Evolutionary conservation across 2,113 vertebrate species (phyloP), one percentile per base, ranked within the genome.

Genomic region (Pseudopipra pipra): DNA sequence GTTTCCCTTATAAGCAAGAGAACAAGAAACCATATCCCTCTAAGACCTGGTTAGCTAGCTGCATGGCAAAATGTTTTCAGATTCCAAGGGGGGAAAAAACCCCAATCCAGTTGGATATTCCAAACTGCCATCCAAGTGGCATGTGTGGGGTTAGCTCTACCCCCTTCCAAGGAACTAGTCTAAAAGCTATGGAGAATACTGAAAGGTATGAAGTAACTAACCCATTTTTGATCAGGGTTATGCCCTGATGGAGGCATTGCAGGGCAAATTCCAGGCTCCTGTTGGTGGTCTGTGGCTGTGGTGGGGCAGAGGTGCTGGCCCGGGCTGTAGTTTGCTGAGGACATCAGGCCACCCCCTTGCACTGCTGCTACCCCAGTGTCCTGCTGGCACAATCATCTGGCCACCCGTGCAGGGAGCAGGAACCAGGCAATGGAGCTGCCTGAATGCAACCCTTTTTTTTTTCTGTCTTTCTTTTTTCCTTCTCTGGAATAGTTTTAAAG

Each of bases 1-100:
- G 93, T 95, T 96, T 96, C 80, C 91, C 73, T 95, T 92, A 68
- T 62, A 93, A 95, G 89, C 93, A 88, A 87, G 63, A 81, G 90
- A 85, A 90, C 37, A 85, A 91, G 89, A 76, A 84, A n/a, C 37
- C 21, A 25, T 85, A 49, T 62, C 17, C 30, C 55, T 86, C 44
- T 59, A 80, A 87, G 67, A 75, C 52, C 76, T 78, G 46, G n/a
- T 58, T 66, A 92, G 37, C 59, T 55, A 46, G 51, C 71, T 82
- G 23, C 33, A 5, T 52, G 62, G 79, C 81, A 87, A 79, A 88
- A 30, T 72, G 49, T 67, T 84, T 90, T 85, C 5, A 3, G 79
- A 84, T 81, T 80, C 65, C 65, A 55, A 79, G 15, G 20, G 17
- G 39, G 21, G 2, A 33, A 81, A 73, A 23, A 33, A 3, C 17